These are phyloP conservation scores for Anodontia alba DNA, from an alignment of 2,888 invertebrate species.

Conservation along the genomic window DNA sequence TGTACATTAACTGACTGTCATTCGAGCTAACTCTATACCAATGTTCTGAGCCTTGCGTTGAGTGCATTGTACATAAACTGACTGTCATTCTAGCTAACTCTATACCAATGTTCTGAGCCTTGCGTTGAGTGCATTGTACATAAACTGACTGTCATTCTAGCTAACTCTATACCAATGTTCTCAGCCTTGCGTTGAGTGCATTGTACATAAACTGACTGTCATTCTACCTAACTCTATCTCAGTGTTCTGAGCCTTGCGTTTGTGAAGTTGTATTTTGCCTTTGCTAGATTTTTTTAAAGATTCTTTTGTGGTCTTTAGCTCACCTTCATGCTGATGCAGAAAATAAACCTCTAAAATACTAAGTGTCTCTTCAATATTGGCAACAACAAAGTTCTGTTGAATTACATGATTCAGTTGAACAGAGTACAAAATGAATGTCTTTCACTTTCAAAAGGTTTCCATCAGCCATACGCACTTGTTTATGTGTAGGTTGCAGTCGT, in stretches of 20 bases:
- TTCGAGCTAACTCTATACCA: too few species aligned
- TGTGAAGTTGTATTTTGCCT: background rate
- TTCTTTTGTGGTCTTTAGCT: background rate
- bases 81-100: too few species aligned
- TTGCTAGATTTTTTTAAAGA: background rate
- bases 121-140: too few species aligned
- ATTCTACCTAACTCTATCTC: background rate
- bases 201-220: too few species aligned
- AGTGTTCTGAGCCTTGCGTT: background rate
- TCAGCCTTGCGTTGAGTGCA: too few species aligned
- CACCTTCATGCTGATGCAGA: background rate
- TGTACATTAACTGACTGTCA: too few species aligned
- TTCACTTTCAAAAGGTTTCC: background rate
- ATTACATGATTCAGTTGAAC: background rate
- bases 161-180: too few species aligned
- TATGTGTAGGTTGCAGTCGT: background rate
- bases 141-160: too few species aligned
- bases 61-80: too few species aligned
- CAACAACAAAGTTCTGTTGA: conserved; percentile 2
- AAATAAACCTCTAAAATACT: conserved; percentile 1
- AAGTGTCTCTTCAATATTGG: background rate
- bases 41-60: too few species aligned
- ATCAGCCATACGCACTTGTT: too few species aligned
- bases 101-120: too few species aligned
- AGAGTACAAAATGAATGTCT: background rate